Evolutionary conservation across 2,113 vertebrate species (phyloP), one percentile per base, ranked within the genome.

Genomic region (Lethenteron reissneri): DNA sequence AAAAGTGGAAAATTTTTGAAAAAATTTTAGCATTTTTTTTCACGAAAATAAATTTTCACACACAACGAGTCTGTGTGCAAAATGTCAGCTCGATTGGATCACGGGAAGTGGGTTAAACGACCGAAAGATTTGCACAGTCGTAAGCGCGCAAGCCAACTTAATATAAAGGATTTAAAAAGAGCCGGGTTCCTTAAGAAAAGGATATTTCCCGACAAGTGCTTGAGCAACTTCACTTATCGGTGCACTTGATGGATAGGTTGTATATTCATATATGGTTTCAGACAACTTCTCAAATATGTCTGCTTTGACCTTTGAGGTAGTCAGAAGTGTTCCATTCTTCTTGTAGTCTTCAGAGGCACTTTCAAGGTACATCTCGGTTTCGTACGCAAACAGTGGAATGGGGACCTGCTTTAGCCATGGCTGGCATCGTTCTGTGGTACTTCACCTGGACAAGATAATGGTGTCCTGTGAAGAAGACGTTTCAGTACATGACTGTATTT

Each of bases 341-440:
- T 25, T 25, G 25, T 25, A 25, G 25, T 25, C 25, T 25, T 25
- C 25, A 25, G 25, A 25, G 25, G 25, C 25, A 25, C 25, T 25
- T 73, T 75, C 41, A 70, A 78, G 71, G 41, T 41, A 75, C 70
- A 78, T 75, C 70, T 79, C 73, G 17, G 60, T 77, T 19, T 76
- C 60, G 2, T 71, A 74, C 58, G 74, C 72, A 77, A 79, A 78
- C 69, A 72, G 25, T 72, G 75, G 74, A 59, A 78, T 72, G 8
- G 74, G 75, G 21, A 78, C 77, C 71, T 76, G 58, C 57, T 76
- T 76, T 70, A 73, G 76, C 77, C 76, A 77, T 60, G 73, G 72
- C 19, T 58, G 69, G 70, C 57, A 21, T 60, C 74, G 73, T 58
- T 73, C 72, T 59, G 58, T 70, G 15, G 17, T 75, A 73, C 11